Percentiles rank a stretch among this genome's conserved stretches.
Conservation (phyloP, 2,888 invertebrate species). For the Erebia aethiops region DNA sequence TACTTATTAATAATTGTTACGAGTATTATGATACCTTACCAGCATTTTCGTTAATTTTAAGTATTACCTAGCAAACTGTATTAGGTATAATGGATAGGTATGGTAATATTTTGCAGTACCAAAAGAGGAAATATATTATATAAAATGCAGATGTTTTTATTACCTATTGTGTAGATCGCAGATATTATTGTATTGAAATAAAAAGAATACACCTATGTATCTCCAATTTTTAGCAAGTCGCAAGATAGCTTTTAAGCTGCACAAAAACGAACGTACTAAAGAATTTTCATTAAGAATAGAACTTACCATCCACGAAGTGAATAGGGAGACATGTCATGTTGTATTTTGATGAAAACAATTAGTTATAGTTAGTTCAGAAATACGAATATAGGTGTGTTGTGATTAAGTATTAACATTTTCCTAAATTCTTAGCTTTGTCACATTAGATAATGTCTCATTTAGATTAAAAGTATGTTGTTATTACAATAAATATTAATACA, state of each 20-base stretch:
- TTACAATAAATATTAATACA: neutral
- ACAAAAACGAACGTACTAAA: neutral
- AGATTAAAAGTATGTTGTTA: neutral
- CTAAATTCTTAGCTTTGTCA: neutral
- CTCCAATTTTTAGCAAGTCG: neutral
- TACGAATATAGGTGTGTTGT: neutral
- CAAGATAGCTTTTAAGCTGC: neutral
- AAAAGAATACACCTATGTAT: neutral
- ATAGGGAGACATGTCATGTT: constrained; percentile 3
- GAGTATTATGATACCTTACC: neutral
- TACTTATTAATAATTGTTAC: constrained; percentile 4
- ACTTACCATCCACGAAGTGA: constrained; percentile 16
- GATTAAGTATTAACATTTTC: neutral
- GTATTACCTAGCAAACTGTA: constrained; percentile 4
- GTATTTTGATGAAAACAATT: constrained; percentile 4
- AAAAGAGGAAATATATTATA: constrained; percentile 7
- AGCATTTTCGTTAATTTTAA: neutral
- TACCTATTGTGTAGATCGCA: neutral
- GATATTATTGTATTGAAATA: neutral
- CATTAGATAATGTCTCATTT: neutral
- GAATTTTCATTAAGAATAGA: neutral
- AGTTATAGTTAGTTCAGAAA: constrained; percentile 4
- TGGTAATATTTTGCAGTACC: constrained; percentile 14
- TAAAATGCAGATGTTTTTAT: constrained; percentile 1
- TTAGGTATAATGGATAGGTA: neutral